Evolutionary conservation across 2,113 vertebrate species (phyloP), one percentile per base, ranked within the genome.

Genomic region (Microtus richardsoni): DNA sequence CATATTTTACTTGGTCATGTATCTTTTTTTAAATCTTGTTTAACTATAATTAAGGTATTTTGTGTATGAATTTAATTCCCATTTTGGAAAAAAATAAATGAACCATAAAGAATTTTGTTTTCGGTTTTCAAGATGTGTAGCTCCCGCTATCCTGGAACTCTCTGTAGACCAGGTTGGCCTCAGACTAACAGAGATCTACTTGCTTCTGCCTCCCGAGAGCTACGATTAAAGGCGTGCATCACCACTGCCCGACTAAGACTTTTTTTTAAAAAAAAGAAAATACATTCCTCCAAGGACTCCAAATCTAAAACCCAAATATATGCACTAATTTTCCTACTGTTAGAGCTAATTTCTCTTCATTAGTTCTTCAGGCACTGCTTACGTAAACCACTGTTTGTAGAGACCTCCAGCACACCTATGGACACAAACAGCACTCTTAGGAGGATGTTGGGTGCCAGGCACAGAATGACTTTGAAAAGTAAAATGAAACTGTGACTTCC

Each of bases 281-380:
- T 49, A 78, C 13, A 49, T 19, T 58, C 83, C 62, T 88, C 77
- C 71, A 82, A 16, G 26, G 7, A 95, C 17, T 28, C 91, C 80
- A 91, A 92, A 89, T 54, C 44, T 73, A 89, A 91, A 93, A n/a
- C 33, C 36, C 8, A 84, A 80, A 85, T 84, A 70, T 64, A 7
- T 85, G 8, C 8, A 93, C n/a, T 73, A 60, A 75, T 93, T 93
- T 95, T 77, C 85, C 47, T 49, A 89, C 41, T 44, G 36, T 49
- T 52, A 12, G n/a, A 26, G 5, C 88, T 89, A 52, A 75, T 66
- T 68, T 66, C 11, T 68, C 52, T 77, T 70, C 64, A 73, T 79
- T 60, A 74, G 28, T 68, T 39, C 47, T 68, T 84, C 83, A 80
- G 21, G 6, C 22, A 88, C 14, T 41, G 74, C 14, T 73, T 88